Evolutionary conservation across 2,113 vertebrate genomes (phyloP), one percentile per base, ranked within the genome.

Genomic region (Chrysemys picta): DNA sequence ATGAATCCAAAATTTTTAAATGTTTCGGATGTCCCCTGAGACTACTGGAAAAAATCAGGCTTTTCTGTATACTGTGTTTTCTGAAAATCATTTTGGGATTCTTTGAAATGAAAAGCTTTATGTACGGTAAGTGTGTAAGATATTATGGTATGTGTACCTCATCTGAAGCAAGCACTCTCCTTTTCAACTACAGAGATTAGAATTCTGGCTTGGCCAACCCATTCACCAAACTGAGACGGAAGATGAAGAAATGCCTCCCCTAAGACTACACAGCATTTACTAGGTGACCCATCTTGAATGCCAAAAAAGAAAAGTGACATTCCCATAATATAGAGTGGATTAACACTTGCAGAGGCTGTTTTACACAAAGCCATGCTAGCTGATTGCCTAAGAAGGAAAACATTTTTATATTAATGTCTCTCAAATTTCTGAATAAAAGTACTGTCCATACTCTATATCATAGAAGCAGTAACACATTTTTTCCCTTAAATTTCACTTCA

Each of bases 401-500:
- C 17, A 79, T 10, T 47, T 88, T 42, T 56, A 49, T 56, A 1
- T 59, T 75, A n/a, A 29, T n/a, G n/a, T n/a, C 10, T 52, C 47
- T 75, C n/a, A 59, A 45, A 69, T 53, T 0, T 4, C 25, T 31
- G 49, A 4, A 69, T 12, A 19, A 52, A 80, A 81, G 45, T 42
- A 84, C 59, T 5, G 19, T 38, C 3, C 25, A 49, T 24, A 21
- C 38, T 13, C 22, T 80, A 47, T 31, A 85, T 82, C 82, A 81
- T 25, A 45, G 54, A 0, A 0, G 45, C 8, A 62, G 27, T 38
- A 65, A 42, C 14, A 11, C 45, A 31, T 35, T 89, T 80, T 86
- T 91, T 52, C 0, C 0, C 14, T 72, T 2, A 0, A 0, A 52
- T 53, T 80, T 80, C 19, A 80, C 0, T 29, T 56, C 56, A 8